phyloP scores from a whole-genome alignment of 2,113 vertebrate species.

The Trachemys scripta region DNA sequence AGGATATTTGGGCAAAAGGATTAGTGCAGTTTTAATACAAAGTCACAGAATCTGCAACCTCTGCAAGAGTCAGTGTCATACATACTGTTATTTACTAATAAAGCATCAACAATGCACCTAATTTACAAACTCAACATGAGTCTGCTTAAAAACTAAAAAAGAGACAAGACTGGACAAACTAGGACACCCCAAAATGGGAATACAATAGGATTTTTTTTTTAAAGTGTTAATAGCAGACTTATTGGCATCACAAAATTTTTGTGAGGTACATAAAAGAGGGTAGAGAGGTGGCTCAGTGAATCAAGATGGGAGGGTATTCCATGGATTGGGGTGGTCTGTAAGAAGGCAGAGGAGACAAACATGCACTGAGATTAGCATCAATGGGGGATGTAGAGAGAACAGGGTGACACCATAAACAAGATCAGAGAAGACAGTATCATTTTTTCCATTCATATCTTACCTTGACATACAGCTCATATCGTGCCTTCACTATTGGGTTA shows the following conservation, averaged over 20 bases:
- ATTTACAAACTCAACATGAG: background rate
- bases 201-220: background rate
- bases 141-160: background rate
- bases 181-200: background rate
- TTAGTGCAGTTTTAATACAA: background rate
- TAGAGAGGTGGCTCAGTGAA: background rate
- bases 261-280: too few relatives aligned
- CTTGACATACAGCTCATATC: conserved; percentile 89
- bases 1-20: background rate
- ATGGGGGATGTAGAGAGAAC: fast-evolving
- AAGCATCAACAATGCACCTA: background rate
- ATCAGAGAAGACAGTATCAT: background rate
- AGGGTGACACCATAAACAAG: fast-evolving
- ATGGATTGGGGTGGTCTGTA: background rate
- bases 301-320: background rate
- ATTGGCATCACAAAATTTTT: too few relatives aligned
- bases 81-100: background rate
- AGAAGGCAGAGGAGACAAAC: background rate
- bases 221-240: background rate
- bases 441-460: conserved; percentile 73
- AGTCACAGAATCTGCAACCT: fast-evolving
- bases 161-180: background rate
- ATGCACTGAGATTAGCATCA: background rate
- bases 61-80: background rate
- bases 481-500: conserved; percentile 88